These are phyloP conservation scores for Oncorhynchus mykiss DNA, from an alignment of 2,113 vertebrate genomes.

Conservation along the genomic window DNA sequence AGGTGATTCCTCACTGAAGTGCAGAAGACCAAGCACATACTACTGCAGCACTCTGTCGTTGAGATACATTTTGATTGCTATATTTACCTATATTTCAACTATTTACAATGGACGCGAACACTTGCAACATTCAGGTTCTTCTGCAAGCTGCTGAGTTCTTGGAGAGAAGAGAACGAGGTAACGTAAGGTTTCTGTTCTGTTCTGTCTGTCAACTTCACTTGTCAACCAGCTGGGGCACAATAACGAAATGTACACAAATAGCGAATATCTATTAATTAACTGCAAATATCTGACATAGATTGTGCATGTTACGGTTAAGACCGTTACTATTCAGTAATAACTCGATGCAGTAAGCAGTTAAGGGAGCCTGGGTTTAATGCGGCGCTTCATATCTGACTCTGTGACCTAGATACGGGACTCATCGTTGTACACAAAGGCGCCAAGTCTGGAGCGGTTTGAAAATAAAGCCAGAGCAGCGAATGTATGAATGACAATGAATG, in stretches of 20 bases:
- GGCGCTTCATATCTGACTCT: conserved; percentile 51
- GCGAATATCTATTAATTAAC: conserved; percentile 5
- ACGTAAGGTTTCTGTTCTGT: conserved; percentile 54
- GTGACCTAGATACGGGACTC: conserved; percentile 58
- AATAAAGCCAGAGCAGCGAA: conserved; percentile 35
- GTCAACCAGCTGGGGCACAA: conserved; percentile 64
- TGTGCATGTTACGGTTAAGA: not conserved
- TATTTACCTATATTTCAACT: conserved; percentile 12
- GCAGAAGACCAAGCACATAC: conserved; percentile 46
- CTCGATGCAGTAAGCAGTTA: not conserved
- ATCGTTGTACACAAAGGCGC: conserved; percentile 78
- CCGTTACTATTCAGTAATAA: not conserved
- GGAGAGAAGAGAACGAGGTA: conserved; percentile 86
- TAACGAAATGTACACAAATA: conserved; percentile 13
- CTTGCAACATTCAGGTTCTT: conserved; percentile 88
- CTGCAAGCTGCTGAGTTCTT: conserved; percentile 89
- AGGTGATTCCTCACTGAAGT: conserved; percentile 12
- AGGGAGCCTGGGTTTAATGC: not conserved
- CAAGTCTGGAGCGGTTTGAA: conserved; percentile 73
- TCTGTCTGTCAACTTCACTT: conserved; percentile 48
- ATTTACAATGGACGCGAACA: conserved; percentile 76
- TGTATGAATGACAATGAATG: conserved; percentile 19
- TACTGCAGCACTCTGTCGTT: conserved; percentile 11
- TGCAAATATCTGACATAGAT: not conserved
- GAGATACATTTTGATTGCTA: not conserved